Conservation (phyloP, 2,113 vertebrate species). For the Trematocara macrostoma region DNA sequence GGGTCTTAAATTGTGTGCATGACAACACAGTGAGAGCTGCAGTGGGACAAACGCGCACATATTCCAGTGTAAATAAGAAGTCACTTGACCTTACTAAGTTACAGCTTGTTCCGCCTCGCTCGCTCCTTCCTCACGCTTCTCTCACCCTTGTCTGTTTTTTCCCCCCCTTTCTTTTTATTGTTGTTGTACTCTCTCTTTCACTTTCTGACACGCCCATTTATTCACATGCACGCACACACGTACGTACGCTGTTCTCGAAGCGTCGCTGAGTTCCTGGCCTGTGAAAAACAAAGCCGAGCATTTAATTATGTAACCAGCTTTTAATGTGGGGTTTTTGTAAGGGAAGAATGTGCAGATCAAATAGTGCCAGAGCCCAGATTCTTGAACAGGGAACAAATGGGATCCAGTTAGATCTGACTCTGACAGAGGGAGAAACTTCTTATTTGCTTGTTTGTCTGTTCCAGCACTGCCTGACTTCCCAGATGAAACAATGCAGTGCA, state of each 20-base stretch:
- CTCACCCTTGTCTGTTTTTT: neutral
- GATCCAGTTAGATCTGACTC: neutral
- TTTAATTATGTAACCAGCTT: neutral
- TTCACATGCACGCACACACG: neutral
- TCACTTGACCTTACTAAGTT: neutral
- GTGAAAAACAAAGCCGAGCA: neutral
- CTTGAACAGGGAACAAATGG: neutral
- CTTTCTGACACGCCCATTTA: neutral
- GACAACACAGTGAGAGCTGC: neutral
- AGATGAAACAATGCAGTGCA: neutral
- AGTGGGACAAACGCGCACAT: neutral
- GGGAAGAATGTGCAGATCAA: conserved; percentile 7
- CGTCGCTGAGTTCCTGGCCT: neutral
- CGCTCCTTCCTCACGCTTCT: neutral
- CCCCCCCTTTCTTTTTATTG: rapidly evolving
- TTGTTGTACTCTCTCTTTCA: neutral
- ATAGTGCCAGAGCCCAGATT: neutral
- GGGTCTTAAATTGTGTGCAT: neutral
- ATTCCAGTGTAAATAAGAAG: neutral
- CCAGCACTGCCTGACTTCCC: neutral
- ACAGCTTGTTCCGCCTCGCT: neutral
- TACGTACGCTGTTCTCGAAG: neutral
- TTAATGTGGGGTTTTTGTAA: neutral
- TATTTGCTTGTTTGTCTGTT: neutral
- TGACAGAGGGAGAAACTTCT: neutral